These are phyloP conservation scores for Leptodactylus fuscus DNA, from an alignment of 2,113 vertebrate genomes.

Conservation along the genomic window DNA sequence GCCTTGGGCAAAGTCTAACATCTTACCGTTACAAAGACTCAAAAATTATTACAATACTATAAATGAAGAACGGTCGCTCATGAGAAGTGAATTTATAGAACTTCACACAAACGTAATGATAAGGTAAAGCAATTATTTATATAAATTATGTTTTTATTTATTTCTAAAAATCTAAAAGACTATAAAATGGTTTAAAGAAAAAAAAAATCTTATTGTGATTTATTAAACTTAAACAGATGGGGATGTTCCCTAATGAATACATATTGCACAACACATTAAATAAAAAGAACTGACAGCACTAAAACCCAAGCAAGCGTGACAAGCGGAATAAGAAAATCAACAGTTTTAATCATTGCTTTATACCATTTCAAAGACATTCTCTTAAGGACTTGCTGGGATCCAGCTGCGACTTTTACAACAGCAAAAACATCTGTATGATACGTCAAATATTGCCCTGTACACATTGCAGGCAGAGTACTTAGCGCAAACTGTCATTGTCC, in stretches of 20 bases:
- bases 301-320: neutral
- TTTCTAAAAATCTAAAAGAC: too few species aligned
- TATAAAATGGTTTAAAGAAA: too few species aligned
- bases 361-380: constrained; percentile 7
- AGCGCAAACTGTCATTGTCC: neutral
- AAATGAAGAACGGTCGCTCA: too few species aligned
- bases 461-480: neutral
- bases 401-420: neutral
- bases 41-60: neutral
- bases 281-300: neutral
- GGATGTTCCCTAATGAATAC: neutral
- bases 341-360: constrained; percentile 6
- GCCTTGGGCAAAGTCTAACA: too few species aligned
- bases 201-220: neutral
- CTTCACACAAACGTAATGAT: neutral
- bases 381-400: constrained; percentile 15
- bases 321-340: neutral
- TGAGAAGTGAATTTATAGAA: neutral
- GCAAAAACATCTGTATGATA: constrained; percentile 17
- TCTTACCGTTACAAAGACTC: neutral
- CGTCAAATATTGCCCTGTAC: neutral
- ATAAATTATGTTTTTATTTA: too few species aligned
- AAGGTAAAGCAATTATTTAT: neutral
- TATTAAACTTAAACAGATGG: neutral
- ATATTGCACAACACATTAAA: neutral